phyloP scores from a whole-genome alignment of 2,113 vertebrate species.

The Oryzias javanicus region DNA sequence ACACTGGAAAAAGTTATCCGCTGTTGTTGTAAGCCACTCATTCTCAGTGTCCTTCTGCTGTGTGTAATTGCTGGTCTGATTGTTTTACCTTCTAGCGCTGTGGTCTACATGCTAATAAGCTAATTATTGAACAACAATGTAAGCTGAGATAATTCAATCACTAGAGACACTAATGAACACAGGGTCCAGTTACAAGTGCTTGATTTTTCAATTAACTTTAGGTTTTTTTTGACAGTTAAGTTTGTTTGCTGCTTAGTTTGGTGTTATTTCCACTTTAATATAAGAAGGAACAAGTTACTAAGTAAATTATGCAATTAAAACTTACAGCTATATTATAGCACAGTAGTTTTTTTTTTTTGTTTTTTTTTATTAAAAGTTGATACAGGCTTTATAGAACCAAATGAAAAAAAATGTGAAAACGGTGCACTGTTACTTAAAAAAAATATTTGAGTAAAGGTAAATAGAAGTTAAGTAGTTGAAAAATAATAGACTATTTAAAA shows the following conservation, averaged over 20 bases:
- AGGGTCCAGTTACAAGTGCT: slow-evolving; percentile 40
- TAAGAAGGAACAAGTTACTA: slow-evolving; percentile 10
- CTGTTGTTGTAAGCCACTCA: slow-evolving; percentile 58
- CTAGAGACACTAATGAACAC: slow-evolving; percentile 61
- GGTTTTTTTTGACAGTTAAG: slow-evolving; percentile 27
- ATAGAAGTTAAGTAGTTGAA: no score
- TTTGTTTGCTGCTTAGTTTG: slow-evolving; percentile 16
- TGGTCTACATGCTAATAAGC: slow-evolving; percentile 69
- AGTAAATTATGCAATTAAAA: neutral
- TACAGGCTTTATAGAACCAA: neutral
- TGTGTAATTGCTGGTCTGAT: slow-evolving; percentile 68
- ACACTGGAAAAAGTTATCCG: slow-evolving; percentile 72
- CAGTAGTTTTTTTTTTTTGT: neutral
- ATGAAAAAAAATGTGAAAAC: no score
- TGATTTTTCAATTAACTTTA: slow-evolving; percentile 55
- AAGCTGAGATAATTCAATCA: slow-evolving; percentile 72
- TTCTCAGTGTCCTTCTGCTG: slow-evolving; percentile 53
- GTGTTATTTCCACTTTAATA: slow-evolving; percentile 8
- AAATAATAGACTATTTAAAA: no score
- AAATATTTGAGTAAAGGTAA: no score
- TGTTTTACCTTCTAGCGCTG: slow-evolving; percentile 57
- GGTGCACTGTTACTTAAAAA: no score
- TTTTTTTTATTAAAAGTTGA: neutral
- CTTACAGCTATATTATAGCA: neutral
- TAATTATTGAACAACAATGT: slow-evolving; percentile 74